Base-by-base conservation (phyloP, 64 coral and sea anemone species). In the Hydrozoanthus tunicans region DNA sequence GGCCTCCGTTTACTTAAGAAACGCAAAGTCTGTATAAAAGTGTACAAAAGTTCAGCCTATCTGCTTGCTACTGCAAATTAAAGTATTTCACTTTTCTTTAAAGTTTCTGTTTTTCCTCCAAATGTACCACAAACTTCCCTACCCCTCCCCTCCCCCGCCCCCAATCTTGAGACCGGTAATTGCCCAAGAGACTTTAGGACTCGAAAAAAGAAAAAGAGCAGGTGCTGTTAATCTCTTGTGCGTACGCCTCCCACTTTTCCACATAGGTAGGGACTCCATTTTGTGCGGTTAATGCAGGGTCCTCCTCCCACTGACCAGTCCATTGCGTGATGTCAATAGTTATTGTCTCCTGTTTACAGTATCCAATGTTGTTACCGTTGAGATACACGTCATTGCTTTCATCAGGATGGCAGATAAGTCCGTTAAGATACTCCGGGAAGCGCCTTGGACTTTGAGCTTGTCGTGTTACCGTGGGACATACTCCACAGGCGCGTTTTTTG, bases 151-250 rank as follows among this genome's bases (percentile, higher is more conserved):
- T 43, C 32, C 32, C 32, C 32, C 32, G 32, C 32, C 32, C 32
- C 32, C 32, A 43, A 2, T 43, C 32, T 43, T 43, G 32, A 43
- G 32, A 43, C 32, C 32, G 32, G 32, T 43, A 43, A 43, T 3
- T 0, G 12, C 17, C 17, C 2, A 27, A 43, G 4, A 24, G 9
- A 3, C 24, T 73, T 63, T 63, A 25, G 9, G 5, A 27, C n/a
- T 67, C 52, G 25, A 61, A 88, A 51, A 88, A 61, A 9, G 84
- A 59, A 6, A 88, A 75, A 3, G 84, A 88, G 7, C 84, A 88
- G 9, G 70, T 60, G 69, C 84, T 88, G 56, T 88, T 88, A 17
- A 88, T 88, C 9, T 88, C 69, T 88, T 88, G 84, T 4, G 58
- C 68, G 17, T 88, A 75, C 1, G 84, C 54, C 10, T 74, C 68